Evolutionary conservation across 2,888 invertebrate species (phyloP), one percentile per base, ranked within the genome.

Genomic region (Mesorhabditis spiculigera): DNA sequence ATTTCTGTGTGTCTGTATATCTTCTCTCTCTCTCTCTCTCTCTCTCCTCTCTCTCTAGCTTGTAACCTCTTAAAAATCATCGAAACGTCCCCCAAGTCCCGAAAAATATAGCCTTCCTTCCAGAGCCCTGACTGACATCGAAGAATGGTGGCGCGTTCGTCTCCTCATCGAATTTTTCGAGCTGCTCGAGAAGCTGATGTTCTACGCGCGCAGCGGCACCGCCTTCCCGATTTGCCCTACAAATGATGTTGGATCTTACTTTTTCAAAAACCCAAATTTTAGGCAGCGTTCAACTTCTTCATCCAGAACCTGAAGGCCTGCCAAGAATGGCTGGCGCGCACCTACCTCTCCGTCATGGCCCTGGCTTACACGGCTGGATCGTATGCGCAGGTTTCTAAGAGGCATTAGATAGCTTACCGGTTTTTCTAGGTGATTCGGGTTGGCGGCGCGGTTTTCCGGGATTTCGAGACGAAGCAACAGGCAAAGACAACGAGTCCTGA

Each of bases 261-360:
- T 66, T 61, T 4, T 44, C 61, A 67, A 45, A 13, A 58, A 61
- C 28, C 16, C 13, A 63, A 43, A 71, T 81, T 83, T 28, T 75
- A 90, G 89, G 91, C 92, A 16, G 93, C 94, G 0, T 90, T 92
- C 76, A 92, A 93, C 4, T 97, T 97, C 87, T 97, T 97, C 86
- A 91, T 92, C 71, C 93, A 95, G 0, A 98, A 98, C 87, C 91
- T 92, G 86, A 90, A 91, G 16, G 96, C 96, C 0, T 98, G 97
- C 86, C 91, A 91, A 66, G 96, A 96, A 86, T 98, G 97, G 97
- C 89, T 95, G 81, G 91, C 91, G 76, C 90, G 97, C 76, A 92
- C 95, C 67, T 90, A 96, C 43, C 90, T 92, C n/a, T 92, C 93
- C 1, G 90, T 93, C 0, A 90, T 94, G 79, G 91, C 92, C 45